Evolutionary conservation across 1,140 invertebrate genomes (phyloP).

Genomic region (Trinorchestia longiramus): DNA sequence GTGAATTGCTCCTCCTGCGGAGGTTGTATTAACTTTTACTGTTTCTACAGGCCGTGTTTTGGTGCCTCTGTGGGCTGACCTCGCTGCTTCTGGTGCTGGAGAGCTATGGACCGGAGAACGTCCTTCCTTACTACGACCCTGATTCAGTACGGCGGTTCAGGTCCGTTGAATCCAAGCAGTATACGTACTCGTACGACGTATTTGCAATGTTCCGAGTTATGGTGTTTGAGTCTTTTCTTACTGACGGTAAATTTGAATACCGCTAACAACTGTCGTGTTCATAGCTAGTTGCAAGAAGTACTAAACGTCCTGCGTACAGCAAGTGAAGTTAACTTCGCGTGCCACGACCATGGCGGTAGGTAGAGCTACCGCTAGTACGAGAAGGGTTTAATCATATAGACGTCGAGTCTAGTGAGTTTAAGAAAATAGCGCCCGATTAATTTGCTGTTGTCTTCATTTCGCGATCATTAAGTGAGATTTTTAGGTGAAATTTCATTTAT

Average conservation of each 20-base stretch:
- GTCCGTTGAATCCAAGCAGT: not conserved
- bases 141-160: not conserved
- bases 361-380: no score
- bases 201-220: no score
- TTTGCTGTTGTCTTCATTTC: not conserved
- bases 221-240: no score
- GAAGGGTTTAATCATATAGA: no score
- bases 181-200: not conserved
- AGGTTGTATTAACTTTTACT: not conserved
- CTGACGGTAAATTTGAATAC: no score
- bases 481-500: not conserved
- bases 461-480: not conserved
- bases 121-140: not conserved
- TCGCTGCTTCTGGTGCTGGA: not conserved
- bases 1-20: not conserved
- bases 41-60: not conserved
- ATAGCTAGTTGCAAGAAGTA: no score
- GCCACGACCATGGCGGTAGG: no score
- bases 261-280: no score
- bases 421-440: not conserved
- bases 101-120: constrained; percentile 14
- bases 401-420: no score
- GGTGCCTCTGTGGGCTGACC: constrained; percentile 3
- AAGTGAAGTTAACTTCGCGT: no score
- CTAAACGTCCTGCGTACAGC: no score